Evolutionary conservation across 2,113 vertebrate genomes (phyloP), one percentile per base, ranked within the genome.

Genomic region (Tachysurus vachellii): DNA sequence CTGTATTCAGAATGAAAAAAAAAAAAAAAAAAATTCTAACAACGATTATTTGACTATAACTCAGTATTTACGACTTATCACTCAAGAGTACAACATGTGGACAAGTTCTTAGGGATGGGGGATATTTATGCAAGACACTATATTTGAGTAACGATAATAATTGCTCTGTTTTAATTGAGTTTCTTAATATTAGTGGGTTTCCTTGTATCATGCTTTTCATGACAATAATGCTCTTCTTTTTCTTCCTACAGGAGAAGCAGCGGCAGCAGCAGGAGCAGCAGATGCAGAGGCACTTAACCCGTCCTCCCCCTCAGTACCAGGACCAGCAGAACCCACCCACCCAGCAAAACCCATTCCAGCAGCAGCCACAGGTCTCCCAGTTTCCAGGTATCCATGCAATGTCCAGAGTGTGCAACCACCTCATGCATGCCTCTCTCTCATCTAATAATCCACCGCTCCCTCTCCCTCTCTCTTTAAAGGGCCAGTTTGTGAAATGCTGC

Each of bases 231-330:
- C 77, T 28, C 11, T 17, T 85, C 56, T 83, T 42, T 85, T 44
- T 80, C 5, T 75, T 56, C 17, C 75, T 57, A 16, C 82, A 99
- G 98, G 97, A 98, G 90, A 99, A 99, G 42, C 97, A 99, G 92
- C 92, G 97, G 31, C 96, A 97, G 79, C 95, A 96, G 90, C 96
- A 97, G 88, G 97, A 98, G 90, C 97, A 97, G 77, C 97, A 99
- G 90, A 94, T 99, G 84, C 97, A 99, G 94, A 94, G 98, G 57
- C 98, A 99, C 86, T 93, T 99, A 89, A 99, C 97, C 0, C 95
- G 98, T 16, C 98, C 98, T 0, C 98, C 98, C 0, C 98, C 98
- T 23, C 98, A 99, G 89, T 99, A 99, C 89, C 98, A 99, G 94
- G 98, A 99, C 92, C 97, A 98, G 0, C 92, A 87, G 94, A 0